These are phyloP conservation scores for Catharus bicknelli DNA, from an alignment of 2,113 vertebrate species.

Conservation along the genomic window DNA sequence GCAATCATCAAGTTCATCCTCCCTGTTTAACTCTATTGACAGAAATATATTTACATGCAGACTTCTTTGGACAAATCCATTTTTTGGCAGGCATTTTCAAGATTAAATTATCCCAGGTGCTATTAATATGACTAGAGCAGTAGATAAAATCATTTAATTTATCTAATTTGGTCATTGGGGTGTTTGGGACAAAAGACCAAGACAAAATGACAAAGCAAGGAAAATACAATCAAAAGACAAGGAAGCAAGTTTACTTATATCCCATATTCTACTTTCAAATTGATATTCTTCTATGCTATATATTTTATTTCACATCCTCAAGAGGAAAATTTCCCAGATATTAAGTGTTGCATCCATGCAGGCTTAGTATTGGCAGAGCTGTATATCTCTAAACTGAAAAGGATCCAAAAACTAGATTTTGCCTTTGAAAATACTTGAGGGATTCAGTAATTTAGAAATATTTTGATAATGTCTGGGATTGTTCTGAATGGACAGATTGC, in stretches of 20 bases:
- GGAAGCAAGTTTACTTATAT: neutral
- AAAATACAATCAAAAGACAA: neutral
- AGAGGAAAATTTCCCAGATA: neutral
- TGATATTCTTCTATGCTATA: neutral
- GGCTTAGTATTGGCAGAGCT: neutral
- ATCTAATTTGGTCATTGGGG: neutral
- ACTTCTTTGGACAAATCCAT: neutral
- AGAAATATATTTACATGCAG: neutral
- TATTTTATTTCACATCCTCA: neutral
- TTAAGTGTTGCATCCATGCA: neutral
- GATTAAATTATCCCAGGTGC: neutral
- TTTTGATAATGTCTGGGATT: neutral
- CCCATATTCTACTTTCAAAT: neutral
- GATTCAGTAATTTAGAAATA: neutral
- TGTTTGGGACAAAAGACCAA: neutral
- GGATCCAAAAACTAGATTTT: neutral
- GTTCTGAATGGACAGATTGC: constrained; percentile 11
- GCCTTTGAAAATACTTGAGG: neutral
- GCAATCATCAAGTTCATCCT: neutral
- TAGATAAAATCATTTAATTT: neutral
- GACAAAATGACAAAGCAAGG: neutral
- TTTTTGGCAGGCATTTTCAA: neutral
- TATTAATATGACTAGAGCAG: neutral
- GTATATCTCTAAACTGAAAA: neutral
- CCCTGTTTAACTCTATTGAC: neutral